These are phyloP conservation scores for Eurosta solidaginis DNA, from an alignment of 1,140 invertebrate genomes.

Conservation along the genomic window DNA sequence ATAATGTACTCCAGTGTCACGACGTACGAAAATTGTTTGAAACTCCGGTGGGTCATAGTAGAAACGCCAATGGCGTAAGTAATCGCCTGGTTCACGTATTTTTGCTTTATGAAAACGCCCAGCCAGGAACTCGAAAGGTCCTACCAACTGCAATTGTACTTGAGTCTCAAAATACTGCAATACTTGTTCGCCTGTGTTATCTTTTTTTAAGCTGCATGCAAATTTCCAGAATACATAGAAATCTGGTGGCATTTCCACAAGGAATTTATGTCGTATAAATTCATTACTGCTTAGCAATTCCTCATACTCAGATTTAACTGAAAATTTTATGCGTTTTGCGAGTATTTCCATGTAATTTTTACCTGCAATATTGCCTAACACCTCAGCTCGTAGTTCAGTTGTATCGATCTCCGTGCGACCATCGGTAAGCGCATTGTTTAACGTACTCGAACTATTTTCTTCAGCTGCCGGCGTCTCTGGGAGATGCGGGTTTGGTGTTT, in stretches of 20 bases:
- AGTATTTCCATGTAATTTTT: slow-evolving; percentile 55
- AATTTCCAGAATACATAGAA: slow-evolving; percentile 87
- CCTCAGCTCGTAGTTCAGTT: slow-evolving; percentile 44
- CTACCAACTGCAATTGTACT: slow-evolving; percentile 76
- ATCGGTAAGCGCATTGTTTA: slow-evolving; percentile 22
- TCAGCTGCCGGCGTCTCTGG: slow-evolving; percentile 27
- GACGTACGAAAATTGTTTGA: slow-evolving; percentile 75
- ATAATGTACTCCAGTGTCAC: slow-evolving; percentile 72
- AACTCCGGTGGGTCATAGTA: slow-evolving; percentile 95
- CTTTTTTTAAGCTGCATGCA: slow-evolving; percentile 68
- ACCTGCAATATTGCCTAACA: slow-evolving; percentile 46
- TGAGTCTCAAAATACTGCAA: slow-evolving; percentile 67
- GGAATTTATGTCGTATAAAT: slow-evolving; percentile 75
- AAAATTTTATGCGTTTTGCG: slow-evolving; percentile 53
- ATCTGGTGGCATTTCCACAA: slow-evolving; percentile 86
- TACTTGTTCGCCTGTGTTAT: slow-evolving; percentile 61
- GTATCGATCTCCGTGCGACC: slow-evolving; percentile 17
- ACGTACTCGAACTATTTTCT: neutral
- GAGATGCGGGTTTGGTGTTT: slow-evolving; percentile 12
- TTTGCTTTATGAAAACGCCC: slow-evolving; percentile 67
- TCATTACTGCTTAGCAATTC: slow-evolving; percentile 53
- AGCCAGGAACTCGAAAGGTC: slow-evolving; percentile 83
- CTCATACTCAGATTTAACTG: slow-evolving; percentile 52
- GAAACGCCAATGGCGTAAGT: slow-evolving; percentile 85
- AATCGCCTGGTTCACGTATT: slow-evolving; percentile 66